Evolutionary conservation across 2,113 vertebrate genomes (phyloP), one percentile per base, ranked within the genome.

Genomic region (Poeciliopsis prolifica): DNA sequence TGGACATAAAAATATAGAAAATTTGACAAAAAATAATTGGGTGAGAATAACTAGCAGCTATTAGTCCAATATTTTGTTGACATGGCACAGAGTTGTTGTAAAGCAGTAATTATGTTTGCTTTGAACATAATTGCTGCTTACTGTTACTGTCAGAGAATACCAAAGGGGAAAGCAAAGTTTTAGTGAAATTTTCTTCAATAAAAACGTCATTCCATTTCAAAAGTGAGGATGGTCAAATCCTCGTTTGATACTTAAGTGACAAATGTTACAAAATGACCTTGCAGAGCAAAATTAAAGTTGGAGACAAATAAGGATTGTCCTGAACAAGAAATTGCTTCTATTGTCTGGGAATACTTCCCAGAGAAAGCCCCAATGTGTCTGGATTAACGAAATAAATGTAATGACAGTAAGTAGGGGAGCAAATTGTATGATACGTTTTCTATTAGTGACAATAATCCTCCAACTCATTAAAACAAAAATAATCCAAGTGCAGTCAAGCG

Each of bases 231-330:
- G 3, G 26, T 7, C 79, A 82, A 78, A 81, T 68, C 28, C 30
- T 61, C 29, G 61, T 75, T 69, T 73, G 67, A 80, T 65, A 72
- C 74, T 76, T 77, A n/a, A 68, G 26, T 70, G 65, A 79, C 73
- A 73, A 37, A 72, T 75, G 44, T 77, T 72, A 69, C 35, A 26
- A 62, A 73, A 71, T 81, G 78, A 86, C 76, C 78, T 81, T 83
- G 71, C 83, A 84, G 72, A 83, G 35, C 44, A 44, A 79, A 81
- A 88, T 88, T 84, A 88, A 10, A 58, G 70, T 62, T 81, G 6
- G 72, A 71, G 77, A 67, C 60, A 74, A 80, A 85, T 74, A 33
- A 79, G 61, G 60, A 12, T 29, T 35, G 22, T 74, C 54, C 65
- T 67, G 61, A 61, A 80, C 29, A 77, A 71, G 33, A 83, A 73